These are phyloP conservation scores for Lepus europaeus DNA, from an alignment of 2,113 vertebrate species.

Conservation along the genomic window DNA sequence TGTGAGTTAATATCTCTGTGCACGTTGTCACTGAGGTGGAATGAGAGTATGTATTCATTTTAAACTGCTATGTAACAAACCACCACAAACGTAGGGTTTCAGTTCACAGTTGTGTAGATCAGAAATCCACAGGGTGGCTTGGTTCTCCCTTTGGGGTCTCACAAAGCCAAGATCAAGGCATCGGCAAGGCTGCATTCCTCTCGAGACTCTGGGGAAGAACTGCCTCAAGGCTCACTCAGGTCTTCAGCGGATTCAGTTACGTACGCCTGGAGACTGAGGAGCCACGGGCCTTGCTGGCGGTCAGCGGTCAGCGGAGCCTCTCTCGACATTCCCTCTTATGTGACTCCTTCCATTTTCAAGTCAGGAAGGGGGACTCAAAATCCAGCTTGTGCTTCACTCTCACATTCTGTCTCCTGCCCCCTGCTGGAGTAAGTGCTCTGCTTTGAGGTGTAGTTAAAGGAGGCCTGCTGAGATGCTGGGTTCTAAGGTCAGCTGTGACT, in stretches of 20 bases:
- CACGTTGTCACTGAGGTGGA: neutral
- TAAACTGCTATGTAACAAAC: neutral
- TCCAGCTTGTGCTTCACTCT: neutral
- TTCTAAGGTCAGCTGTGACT: neutral
- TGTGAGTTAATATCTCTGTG: neutral
- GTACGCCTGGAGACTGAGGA: neutral
- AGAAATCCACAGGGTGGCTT: neutral
- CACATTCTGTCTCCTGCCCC: slow-evolving; percentile 39
- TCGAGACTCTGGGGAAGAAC: neutral
- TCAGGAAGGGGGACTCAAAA: neutral
- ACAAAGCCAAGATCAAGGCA: neutral
- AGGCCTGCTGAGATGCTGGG: neutral
- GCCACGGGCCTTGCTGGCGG: neutral
- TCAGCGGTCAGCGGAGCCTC: neutral
- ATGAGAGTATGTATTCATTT: neutral
- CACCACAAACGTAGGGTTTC: neutral
- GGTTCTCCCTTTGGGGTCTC: neutral
- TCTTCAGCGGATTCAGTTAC: neutral
- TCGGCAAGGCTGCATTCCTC: neutral
- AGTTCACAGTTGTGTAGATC: neutral
- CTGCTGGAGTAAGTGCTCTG: neutral
- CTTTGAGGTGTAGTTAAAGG: neutral
- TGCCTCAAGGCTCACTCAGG: neutral
- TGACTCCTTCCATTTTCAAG: neutral
- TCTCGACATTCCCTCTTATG: neutral